Percentiles rank a stretch among this genome's conserved stretches.
phyloP scores from a whole-genome alignment of 2,113 vertebrate species.

The Tiliqua scincoides region DNA sequence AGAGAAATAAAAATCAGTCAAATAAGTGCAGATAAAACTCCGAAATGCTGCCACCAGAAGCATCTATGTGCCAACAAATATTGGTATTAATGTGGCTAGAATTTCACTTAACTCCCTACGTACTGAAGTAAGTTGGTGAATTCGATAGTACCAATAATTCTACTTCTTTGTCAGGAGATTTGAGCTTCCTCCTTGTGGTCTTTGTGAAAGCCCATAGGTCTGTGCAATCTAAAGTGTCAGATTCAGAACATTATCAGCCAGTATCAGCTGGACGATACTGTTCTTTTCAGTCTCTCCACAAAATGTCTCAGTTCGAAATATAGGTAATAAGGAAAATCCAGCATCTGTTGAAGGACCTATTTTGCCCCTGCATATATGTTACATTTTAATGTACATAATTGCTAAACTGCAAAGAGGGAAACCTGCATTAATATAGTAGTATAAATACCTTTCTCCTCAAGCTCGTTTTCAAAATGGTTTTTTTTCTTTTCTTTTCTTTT shows the following conservation, averaged over 20 bases:
- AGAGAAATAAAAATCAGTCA: not conserved
- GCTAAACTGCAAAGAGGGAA: not conserved
- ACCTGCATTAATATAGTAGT: not conserved
- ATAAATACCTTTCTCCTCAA: not conserved
- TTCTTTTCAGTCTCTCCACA: not conserved
- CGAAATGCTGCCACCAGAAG: not conserved
- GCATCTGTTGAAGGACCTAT: not conserved
- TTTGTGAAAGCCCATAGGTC: conserved; percentile 4
- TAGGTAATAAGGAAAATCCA: not conserved
- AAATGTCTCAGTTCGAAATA: not conserved
- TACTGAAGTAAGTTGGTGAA: not conserved
- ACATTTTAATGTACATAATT: not conserved
- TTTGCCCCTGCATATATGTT: not conserved
- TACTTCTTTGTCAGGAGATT: not conserved
- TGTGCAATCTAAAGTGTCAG: not conserved
- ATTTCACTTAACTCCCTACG: not conserved
- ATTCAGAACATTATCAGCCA: not conserved
- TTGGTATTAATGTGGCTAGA: not conserved
- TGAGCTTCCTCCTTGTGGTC: not conserved
- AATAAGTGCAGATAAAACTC: not conserved
- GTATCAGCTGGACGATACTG: not conserved
- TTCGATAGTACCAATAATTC: not conserved
- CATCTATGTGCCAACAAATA: not conserved
- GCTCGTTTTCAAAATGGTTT: not conserved
- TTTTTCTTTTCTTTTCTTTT: not conserved